Percentiles rank a stretch among this genome's conserved stretches.
These are phyloP conservation scores for Enteromius unitaeniatus DNA, from an alignment of 2,797 vertebrate genomes.

Conservation along the genomic window DNA sequence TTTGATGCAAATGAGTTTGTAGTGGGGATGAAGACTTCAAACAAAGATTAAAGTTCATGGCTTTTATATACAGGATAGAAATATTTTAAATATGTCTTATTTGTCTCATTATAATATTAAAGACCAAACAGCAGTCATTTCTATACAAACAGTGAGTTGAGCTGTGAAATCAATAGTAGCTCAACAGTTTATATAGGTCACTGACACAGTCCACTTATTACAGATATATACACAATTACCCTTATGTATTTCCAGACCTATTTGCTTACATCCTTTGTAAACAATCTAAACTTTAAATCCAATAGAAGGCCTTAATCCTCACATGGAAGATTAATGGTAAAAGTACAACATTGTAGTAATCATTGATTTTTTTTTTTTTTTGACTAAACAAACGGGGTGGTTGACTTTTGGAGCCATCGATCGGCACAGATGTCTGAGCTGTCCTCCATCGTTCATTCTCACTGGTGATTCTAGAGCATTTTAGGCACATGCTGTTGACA, in stretches of 20 bases:
- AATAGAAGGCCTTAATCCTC: background rate
- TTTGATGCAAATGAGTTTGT: background rate
- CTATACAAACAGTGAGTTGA: background rate
- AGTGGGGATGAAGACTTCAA: background rate
- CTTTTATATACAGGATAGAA: background rate
- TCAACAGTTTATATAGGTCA: background rate
- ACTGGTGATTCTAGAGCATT: background rate
- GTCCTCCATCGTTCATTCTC: background rate
- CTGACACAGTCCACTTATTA: background rate
- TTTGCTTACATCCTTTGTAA: background rate
- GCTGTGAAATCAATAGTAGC: constrained; percentile 4
- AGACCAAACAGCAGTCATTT: constrained; percentile 1
- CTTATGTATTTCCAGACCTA: background rate
- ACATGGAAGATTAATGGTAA: background rate
- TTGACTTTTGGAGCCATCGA: constrained; percentile 47
- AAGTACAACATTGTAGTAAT: constrained; percentile 1
- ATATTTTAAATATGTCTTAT: background rate
- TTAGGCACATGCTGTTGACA: background rate
- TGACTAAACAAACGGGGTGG: constrained; percentile 25
- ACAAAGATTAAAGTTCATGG: too few species aligned
- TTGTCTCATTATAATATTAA: background rate
- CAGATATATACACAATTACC: background rate
- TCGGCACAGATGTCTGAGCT: constrained; percentile 8
- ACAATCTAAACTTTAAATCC: background rate
- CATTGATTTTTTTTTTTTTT: constrained; percentile 38